Evolutionary conservation across 2,797 vertebrate species (phyloP).

Genomic region (Myotis myotis): DNA sequence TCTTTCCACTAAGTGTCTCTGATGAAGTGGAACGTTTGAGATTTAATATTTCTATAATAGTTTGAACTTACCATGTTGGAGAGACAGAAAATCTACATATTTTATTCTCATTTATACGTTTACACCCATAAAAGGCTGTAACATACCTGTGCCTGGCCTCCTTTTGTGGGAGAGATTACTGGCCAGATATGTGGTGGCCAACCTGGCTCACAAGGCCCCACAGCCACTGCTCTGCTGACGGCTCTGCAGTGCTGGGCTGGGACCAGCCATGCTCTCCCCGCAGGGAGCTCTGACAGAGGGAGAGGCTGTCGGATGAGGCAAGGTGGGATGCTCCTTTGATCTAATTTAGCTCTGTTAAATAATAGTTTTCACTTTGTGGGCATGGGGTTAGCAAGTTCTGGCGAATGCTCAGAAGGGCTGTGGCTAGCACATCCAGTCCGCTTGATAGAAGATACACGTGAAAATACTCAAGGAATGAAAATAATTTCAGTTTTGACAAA

Average conservation of each 20-base stretch:
- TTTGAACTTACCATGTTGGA: accelerated
- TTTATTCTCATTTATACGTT: accelerated
- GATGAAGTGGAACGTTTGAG: not conserved
- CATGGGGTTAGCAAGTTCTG: not conserved
- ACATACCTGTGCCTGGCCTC: accelerated
- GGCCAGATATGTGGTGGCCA: accelerated
- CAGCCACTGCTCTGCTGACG: accelerated
- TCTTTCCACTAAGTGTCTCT: not conserved
- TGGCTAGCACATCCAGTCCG: accelerated
- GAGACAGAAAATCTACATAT: accelerated
- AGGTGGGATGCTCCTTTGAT: not conserved
- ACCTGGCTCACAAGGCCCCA: accelerated
- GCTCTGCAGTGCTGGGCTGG: not conserved
- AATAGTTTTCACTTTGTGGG: accelerated
- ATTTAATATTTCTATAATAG: accelerated
- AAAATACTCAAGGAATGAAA: accelerated
- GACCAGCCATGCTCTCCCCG: accelerated
- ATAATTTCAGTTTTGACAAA: accelerated
- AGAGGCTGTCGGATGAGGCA: accelerated
- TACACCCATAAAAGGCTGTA: accelerated
- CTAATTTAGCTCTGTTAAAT: not conserved
- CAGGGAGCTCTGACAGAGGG: accelerated
- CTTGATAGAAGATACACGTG: accelerated
- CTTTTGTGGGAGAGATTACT: accelerated
- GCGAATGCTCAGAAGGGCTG: not conserved